Evolutionary conservation across 1,140 invertebrate genomes (phyloP).

Genomic region (Orius insidiosus): DNA sequence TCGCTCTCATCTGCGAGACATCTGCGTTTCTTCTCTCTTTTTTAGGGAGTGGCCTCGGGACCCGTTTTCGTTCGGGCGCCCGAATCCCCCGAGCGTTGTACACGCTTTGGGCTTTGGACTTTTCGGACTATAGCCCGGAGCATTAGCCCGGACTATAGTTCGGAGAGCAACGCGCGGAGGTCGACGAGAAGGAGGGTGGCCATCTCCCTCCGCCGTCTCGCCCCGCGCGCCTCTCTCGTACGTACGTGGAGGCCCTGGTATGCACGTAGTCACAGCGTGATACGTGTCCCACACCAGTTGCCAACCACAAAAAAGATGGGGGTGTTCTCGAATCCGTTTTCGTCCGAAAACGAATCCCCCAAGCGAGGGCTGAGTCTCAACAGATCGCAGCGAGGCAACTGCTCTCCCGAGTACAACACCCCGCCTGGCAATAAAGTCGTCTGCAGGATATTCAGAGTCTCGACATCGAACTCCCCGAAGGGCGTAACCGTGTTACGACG

Average conservation of each 20-base stretch:
- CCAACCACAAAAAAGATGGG: background rate
- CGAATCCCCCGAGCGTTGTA: background rate
- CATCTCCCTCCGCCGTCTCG: too few relatives aligned
- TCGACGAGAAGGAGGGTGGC: too few relatives aligned
- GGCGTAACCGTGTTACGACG: too few relatives aligned
- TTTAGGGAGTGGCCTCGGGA: too few relatives aligned
- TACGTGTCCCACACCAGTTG: background rate
- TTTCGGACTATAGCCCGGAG: background rate
- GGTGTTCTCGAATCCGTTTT: background rate
- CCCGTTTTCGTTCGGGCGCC: background rate
- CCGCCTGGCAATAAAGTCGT: constrained; percentile 40
- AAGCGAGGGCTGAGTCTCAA: constrained; percentile 33
- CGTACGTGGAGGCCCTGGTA: background rate
- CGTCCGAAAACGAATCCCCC: background rate
- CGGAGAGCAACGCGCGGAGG: background rate
- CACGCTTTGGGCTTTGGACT: background rate
- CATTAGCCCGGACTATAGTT: background rate
- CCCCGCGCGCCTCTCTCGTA: too few relatives aligned
- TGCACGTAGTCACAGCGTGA: background rate
- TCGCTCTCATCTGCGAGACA: too few relatives aligned
- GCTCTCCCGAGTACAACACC: constrained; percentile 42
- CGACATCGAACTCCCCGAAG: too few relatives aligned
- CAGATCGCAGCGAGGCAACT: constrained; percentile 30
- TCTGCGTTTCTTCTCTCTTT: too few relatives aligned
- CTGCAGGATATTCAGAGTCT: too few relatives aligned